A percentile compares a stretch with the other conserved stretches of the same genome.
phyloP scores from a whole-genome alignment of 2,888 invertebrate genomes.

The Folsomia candida region DNA sequence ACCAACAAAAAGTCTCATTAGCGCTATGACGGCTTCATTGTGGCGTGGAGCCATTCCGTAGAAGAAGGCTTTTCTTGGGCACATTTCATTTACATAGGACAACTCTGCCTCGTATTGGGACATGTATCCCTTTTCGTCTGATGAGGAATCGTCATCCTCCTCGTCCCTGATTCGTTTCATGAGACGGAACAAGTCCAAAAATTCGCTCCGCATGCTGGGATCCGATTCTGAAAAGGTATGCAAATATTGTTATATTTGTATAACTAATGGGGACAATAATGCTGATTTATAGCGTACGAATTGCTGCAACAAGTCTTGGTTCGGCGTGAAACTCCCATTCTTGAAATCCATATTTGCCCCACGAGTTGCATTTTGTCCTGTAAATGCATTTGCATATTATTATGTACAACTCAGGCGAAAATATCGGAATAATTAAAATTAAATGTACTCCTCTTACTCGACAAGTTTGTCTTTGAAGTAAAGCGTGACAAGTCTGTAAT shows the following conservation, averaged over 20 bases:
- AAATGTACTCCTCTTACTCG: too few species aligned
- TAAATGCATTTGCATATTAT: too few species aligned
- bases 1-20: slow-evolving; percentile 26
- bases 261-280: neutral
- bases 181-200: slow-evolving; percentile 25
- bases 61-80: slow-evolving; percentile 25
- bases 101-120: slow-evolving; percentile 19
- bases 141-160: too few species aligned
- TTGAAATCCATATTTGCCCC: neutral
- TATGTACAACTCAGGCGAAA: too few species aligned
- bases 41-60: slow-evolving; percentile 25
- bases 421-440: too few species aligned
- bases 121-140: slow-evolving; percentile 26
- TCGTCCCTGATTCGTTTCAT: slow-evolving; percentile 17
- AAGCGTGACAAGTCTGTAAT: too few species aligned
- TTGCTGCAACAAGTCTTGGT: neutral
- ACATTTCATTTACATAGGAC: slow-evolving; percentile 18
- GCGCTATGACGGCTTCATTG: slow-evolving; percentile 18
- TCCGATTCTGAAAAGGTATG: slow-evolving; percentile 25
- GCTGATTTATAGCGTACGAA: neutral
- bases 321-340: neutral
- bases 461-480: neutral
- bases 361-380: neutral
- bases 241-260: too few species aligned
- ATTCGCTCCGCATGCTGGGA: slow-evolving; percentile 19